These are phyloP conservation scores for Drosophila rubida DNA, from an alignment of 2,888 invertebrate species.

Conservation along the genomic window DNA sequence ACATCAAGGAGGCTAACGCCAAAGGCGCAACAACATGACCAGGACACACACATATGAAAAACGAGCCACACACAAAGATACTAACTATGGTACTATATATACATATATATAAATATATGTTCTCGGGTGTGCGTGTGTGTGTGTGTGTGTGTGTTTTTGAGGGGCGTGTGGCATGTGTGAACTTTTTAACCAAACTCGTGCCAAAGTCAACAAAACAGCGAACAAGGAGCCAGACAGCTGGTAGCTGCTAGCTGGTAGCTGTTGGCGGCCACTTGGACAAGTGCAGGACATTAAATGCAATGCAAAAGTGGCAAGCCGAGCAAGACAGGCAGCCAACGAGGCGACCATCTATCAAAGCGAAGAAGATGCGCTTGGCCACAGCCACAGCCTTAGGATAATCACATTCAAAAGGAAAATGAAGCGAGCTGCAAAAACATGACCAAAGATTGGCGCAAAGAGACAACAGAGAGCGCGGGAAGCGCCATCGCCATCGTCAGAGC, in stretches of 20 bases:
- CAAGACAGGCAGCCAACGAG: conserved; percentile 31
- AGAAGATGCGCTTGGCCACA: conserved; percentile 68
- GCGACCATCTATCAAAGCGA: conserved; percentile 71
- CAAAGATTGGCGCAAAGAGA: conserved; percentile 51
- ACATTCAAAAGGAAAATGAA: conserved; percentile 78
- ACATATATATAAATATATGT: conserved; percentile 3
- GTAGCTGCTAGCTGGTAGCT: conserved; percentile 18
- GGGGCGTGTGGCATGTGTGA: conserved; percentile 72
- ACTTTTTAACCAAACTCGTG: conserved; percentile 78
- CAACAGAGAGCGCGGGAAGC: neutral
- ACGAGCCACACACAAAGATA: conserved; percentile 28
- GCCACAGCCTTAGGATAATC: conserved; percentile 73
- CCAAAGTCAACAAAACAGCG: conserved; percentile 80
- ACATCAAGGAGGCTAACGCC: conserved; percentile 61
- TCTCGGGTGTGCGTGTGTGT: neutral
- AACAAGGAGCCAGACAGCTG: conserved; percentile 53
- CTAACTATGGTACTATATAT: neutral
- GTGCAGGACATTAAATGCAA: conserved; percentile 76
- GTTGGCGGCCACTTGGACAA: conserved; percentile 54
- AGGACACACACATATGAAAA: conserved; percentile 38
- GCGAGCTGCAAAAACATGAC: conserved; percentile 74
- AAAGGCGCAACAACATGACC: conserved; percentile 75
- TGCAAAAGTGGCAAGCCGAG: conserved; percentile 49
- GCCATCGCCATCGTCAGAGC: neutral
- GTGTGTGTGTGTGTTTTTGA: conserved; percentile 6